Conservation (phyloP, 2,113 vertebrate genomes). For the Eclectus roratus region DNA sequence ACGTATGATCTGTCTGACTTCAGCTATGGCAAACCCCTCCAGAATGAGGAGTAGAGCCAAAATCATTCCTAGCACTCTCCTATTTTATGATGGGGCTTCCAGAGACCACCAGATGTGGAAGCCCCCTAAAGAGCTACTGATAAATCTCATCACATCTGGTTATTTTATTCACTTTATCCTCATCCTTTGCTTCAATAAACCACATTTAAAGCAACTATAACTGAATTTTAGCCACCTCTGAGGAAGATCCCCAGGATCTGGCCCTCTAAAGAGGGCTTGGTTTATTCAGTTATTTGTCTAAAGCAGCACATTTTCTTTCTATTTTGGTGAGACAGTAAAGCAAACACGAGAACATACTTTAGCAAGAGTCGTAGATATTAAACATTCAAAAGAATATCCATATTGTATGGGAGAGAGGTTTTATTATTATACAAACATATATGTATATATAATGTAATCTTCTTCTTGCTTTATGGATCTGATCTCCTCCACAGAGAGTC, state of each 20-base stretch:
- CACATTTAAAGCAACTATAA: background rate
- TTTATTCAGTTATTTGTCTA: background rate
- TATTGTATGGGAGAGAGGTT: background rate
- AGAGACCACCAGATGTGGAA: background rate
- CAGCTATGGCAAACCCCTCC: background rate
- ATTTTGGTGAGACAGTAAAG: background rate
- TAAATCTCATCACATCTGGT: background rate
- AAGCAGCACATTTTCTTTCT: background rate
- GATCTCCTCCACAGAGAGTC: conserved; percentile 39
- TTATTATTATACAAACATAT: conserved; percentile 49
- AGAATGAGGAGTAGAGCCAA: background rate
- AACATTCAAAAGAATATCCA: background rate
- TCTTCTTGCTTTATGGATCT: conserved; percentile 31
- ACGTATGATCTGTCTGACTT: background rate
- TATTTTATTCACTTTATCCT: background rate
- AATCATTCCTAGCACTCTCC: background rate
- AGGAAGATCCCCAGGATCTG: background rate
- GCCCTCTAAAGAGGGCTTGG: background rate
- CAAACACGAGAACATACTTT: background rate
- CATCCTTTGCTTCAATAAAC: background rate
- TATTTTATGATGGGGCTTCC: background rate
- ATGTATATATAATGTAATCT: conserved; percentile 45
- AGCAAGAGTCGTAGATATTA: background rate
- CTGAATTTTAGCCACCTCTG: background rate
- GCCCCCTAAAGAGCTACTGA: background rate